Base-by-base conservation (phyloP, 2,797 vertebrate genomes). In the Lutjanus argentimaculatus region DNA sequence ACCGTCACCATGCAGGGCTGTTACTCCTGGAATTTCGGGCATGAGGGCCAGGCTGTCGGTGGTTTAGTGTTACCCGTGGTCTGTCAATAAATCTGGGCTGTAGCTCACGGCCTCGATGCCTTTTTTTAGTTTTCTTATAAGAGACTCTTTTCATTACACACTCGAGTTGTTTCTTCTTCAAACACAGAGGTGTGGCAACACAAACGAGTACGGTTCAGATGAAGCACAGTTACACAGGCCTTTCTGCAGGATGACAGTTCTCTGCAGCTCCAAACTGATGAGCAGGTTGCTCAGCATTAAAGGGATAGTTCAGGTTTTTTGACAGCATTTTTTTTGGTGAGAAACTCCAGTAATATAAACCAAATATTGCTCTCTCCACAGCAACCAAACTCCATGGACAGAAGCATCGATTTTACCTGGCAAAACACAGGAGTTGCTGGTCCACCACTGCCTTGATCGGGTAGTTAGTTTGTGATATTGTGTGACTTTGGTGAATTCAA, bases 11-110 rank as follows among this genome's bases (percentile, higher is more conserved):
- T 68, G 76, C 80, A 67, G 81, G 72, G 77, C 81, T 88, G 87
- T 86, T 89, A 89, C 85, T 89, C 84, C 81, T 87, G 90, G 93
- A 95, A 95, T 95, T 82, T 85, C 3, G 77, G 88, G 88, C 83
- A 91, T 91, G 92, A 91, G 86, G 88, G 81, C 84, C 85, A 77
- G 70, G 83, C 88, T 88, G 91, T 82, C 43, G 13, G 74, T 15
- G 88, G 90, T 91, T 83, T 94, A 91, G 77, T 90, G 91, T 95
- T 94, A 92, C 92, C n/a, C 77, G 43, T 48, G 74, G 80, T 68
- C 80, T 68, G 87, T 87, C 84, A 77, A 80, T 91, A 93, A 90
- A 91, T 86, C 82, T 84, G 62, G 9, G 36, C 59, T 45, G 42
- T 58, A 69, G 67, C 61, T 59, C 69, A 46, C 76, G 78, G 63